Conservation (phyloP, 1,140 invertebrate species). For the Hyposmocoma kahamanoa region DNA sequence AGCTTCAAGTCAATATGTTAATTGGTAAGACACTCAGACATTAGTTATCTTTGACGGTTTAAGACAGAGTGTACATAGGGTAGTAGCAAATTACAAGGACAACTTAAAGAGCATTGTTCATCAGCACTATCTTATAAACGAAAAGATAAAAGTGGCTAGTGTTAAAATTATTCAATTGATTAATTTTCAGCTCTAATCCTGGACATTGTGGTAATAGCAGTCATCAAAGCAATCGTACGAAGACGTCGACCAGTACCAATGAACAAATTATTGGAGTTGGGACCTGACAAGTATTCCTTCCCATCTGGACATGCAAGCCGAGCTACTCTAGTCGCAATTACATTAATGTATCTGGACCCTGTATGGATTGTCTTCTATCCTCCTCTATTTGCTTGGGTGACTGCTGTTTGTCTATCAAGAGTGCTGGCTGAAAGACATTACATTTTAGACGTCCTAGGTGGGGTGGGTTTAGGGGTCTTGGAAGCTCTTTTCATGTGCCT, state of each 20-base stretch:
- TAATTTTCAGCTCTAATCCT: slow-evolving; percentile 87
- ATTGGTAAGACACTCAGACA: slow-evolving; percentile 84
- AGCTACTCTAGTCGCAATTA: slow-evolving; percentile 83
- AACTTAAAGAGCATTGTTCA: too few species aligned
- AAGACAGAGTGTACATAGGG: too few species aligned
- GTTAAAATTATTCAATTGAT: too few species aligned
- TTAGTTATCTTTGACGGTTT: too few species aligned
- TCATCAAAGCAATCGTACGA: slow-evolving; percentile 87
- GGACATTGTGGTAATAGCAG: slow-evolving; percentile 88
- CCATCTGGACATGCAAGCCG: slow-evolving; percentile 97
- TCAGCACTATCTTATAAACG: too few species aligned
- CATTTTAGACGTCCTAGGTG: slow-evolving; percentile 88
- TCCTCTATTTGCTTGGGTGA: slow-evolving; percentile 83
- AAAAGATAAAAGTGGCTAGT: too few species aligned
- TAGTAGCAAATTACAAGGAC: too few species aligned
- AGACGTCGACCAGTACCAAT: slow-evolving; percentile 83
- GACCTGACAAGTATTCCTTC: slow-evolving; percentile 94
- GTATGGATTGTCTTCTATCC: slow-evolving; percentile 76
- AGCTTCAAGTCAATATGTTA: slow-evolving; percentile 90
- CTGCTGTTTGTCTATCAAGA: slow-evolving; percentile 84
- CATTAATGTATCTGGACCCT: slow-evolving; percentile 80
- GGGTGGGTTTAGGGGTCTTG: slow-evolving; percentile 83
- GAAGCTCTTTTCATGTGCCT: slow-evolving; percentile 80
- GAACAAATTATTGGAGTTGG: slow-evolving; percentile 76
- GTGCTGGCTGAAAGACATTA: slow-evolving; percentile 86